phyloP scores from a whole-genome alignment of 1,140 invertebrate species.

The Cheumatopsyche charites region DNA sequence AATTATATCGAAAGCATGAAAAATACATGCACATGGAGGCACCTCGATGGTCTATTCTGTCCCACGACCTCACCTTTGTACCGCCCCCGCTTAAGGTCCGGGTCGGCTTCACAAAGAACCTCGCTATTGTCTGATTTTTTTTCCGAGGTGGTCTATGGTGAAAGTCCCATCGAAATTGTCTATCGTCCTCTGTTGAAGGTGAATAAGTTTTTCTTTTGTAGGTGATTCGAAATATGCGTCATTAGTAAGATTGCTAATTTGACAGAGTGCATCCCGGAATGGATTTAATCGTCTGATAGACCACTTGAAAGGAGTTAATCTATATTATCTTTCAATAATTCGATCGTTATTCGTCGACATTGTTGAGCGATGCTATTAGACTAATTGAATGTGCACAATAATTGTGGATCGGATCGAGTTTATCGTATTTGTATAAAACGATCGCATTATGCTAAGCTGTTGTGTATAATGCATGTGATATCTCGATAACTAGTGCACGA shows the following conservation, averaged over 20 bases:
- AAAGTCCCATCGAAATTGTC: background rate
- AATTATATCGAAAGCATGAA: constrained; percentile 45
- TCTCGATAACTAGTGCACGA: no score
- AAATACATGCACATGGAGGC: constrained; percentile 27
- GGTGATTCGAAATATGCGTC: background rate
- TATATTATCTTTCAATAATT: constrained; percentile 16
- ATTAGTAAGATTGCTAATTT: constrained; percentile 31
- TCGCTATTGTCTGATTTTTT: constrained; percentile 5
- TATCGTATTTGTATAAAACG: no score
- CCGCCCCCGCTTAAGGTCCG: background rate
- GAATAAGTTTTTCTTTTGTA: background rate
- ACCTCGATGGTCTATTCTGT: constrained; percentile 16
- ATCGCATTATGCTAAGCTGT: background rate
- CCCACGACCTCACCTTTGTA: constrained; percentile 25
- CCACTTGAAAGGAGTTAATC: constrained; percentile 27
- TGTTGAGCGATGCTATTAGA: constrained; percentile 18
- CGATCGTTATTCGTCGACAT: constrained; percentile 16
- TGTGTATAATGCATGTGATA: no score
- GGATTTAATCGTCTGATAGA: constrained; percentile 23
- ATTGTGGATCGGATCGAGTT: no score
- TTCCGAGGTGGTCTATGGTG: constrained; percentile 2
- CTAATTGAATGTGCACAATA: constrained; percentile 20
- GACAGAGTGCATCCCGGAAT: constrained; percentile 15
- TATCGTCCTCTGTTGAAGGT: background rate
- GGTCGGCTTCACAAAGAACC: background rate